Percentiles rank a stretch among this genome's conserved stretches.
Evolutionary conservation across 2,888 invertebrate species (phyloP).

Genomic region (Steinernema hermaphroditum): DNA sequence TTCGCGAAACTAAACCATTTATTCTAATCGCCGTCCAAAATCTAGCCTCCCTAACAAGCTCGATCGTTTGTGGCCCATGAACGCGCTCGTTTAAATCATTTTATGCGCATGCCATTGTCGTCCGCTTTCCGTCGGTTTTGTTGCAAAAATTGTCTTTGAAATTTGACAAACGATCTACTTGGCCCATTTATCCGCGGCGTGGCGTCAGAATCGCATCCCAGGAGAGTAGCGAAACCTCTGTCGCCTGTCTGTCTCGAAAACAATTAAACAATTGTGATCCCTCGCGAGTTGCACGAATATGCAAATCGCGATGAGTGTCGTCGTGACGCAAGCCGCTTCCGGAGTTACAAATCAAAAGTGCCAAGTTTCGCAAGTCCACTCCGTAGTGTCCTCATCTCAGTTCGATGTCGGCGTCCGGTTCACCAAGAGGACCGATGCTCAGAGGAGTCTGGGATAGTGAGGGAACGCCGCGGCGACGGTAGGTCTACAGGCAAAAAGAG

Average conservation of each 20-base stretch:
- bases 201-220: constrained; percentile 4
- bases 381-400: too few species aligned
- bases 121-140: constrained; percentile 11
- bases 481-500: constrained; percentile 10
- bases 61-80: too few species aligned
- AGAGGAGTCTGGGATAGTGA: too few species aligned
- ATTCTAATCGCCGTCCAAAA: too few species aligned
- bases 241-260: constrained; percentile 29
- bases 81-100: constrained; percentile 25
- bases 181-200: constrained; percentile 16
- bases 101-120: not conserved
- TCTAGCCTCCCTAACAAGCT: too few species aligned
- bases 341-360: not conserved
- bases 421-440: too few species aligned
- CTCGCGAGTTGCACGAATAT: constrained; percentile 30
- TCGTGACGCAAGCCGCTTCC: not conserved
- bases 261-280: constrained; percentile 31
- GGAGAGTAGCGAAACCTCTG: constrained; percentile 7
- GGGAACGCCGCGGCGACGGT: not conserved
- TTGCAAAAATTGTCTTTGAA: constrained; percentile 28
- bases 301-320: constrained; percentile 2
- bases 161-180: constrained; percentile 25
- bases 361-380: too few species aligned
- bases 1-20: too few species aligned
- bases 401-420: too few species aligned